Evolutionary conservation across 1,140 invertebrate genomes (phyloP).

Genomic region (Saccostrea glomerata): DNA sequence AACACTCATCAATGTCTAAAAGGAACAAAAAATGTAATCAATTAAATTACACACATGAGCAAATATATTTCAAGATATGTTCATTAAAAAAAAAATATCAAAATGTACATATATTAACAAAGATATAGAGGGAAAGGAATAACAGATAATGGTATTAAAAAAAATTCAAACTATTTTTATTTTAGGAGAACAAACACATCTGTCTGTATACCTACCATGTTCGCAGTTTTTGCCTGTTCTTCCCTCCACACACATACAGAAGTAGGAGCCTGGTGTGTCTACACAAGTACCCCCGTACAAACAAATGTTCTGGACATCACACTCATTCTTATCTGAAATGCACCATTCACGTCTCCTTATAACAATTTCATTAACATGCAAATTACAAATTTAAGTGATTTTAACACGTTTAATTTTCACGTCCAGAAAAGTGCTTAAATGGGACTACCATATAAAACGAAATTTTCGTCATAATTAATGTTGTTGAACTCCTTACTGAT

Average conservation of each 20-base stretch:
- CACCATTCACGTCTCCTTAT: no score
- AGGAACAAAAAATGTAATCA: background rate
- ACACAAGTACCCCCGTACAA: conserved; percentile 68
- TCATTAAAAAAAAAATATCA: background rate
- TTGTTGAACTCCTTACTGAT: conserved; percentile 48
- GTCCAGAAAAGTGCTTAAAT: no score
- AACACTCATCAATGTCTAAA: conserved; percentile 72
- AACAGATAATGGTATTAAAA: no score
- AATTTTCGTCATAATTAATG: no score
- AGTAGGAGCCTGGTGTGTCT: conserved; percentile 67
- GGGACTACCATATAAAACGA: no score
- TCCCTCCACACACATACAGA: conserved; percentile 83
- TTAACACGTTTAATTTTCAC: no score
- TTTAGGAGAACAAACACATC: no score
- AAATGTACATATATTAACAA: background rate
- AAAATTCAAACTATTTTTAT: no score
- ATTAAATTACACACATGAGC: background rate
- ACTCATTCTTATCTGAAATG: conserved; percentile 55
- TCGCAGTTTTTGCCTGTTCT: conserved; percentile 96
- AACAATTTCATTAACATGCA: no score
- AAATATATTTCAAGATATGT: background rate
- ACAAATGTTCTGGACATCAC: conserved; percentile 60
- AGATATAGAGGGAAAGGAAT: no score
- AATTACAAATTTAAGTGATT: no score
- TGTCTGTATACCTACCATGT: conserved; percentile 80